Evolutionary conservation across 2,113 vertebrate species (phyloP), one percentile per base, ranked within the genome.

Genomic region (Bolborhynchus lineola): DNA sequence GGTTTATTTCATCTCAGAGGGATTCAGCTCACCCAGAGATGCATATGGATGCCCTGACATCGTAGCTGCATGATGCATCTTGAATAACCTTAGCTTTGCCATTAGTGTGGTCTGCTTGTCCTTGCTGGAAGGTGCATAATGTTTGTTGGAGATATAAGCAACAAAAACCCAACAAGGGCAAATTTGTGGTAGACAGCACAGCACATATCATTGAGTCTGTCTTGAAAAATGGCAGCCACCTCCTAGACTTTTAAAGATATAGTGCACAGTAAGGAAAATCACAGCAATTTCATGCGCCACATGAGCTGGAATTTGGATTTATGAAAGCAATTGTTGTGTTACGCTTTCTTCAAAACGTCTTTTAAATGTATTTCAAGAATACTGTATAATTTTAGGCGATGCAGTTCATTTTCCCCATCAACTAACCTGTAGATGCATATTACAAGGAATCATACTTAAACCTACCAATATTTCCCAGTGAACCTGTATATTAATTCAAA

Each of bases 401-500:
- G 17, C 28, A 46, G 18, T 19, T 74, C 29, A 12, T 91, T 96
- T 95, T 88, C 59, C 49, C 59, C 31, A 82, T 87, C 0, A 2
- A 91, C 55, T 46, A 77, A 92, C 70, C 74, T 59, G 62, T 39
- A 78, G 49, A 71, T 83, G 25, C 21, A 60, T 75, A 78, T 92
- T 89, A 81, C 74, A 90, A 71, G 76, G 37, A 93, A 89, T 89
- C 64, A 74, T 39, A 77, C 33, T 84, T 86, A 94, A 97, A 89
- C 55, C 55, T 85, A 89, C 92, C 90, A 93, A 62, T 95, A 81
- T 83, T 94, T 96, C 80, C 71, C 70, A 92, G 28, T 76, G 70
- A 95, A 96, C 31, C 63, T 76, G 33, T 88, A 67, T 88, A 97
- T 94, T 95, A 96, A 89, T 97, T 96, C 77, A 94, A 65, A 95